Evolutionary conservation across 2,113 vertebrate genomes (phyloP).

Genomic region (Percina caprodes): DNA sequence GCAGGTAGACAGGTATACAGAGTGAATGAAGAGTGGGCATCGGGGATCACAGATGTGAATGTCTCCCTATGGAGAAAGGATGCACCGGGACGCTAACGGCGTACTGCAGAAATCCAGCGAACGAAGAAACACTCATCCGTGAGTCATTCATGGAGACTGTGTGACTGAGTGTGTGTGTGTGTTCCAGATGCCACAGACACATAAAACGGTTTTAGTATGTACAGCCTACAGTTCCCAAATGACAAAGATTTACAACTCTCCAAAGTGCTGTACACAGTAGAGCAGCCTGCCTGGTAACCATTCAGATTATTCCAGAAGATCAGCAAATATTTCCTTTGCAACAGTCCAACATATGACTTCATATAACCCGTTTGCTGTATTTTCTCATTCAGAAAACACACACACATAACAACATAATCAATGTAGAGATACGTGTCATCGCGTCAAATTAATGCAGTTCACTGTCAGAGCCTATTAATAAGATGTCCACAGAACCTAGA

Average conservation of each 20-base stretch:
- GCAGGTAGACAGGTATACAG: conserved; percentile 9
- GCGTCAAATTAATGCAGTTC: conserved; percentile 30
- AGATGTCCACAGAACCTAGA: conserved; percentile 23
- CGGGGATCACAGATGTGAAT: conserved; percentile 44
- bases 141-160: conserved; percentile 55
- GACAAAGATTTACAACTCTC: conserved; percentile 69
- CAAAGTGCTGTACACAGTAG: conserved; percentile 47
- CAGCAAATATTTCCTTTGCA: conserved; percentile 63
- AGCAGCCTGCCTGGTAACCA: conserved; percentile 52
- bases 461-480: conserved; percentile 36
- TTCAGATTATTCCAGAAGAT: conserved; percentile 55
- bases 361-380: conserved; percentile 37
- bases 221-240: conserved; percentile 46
- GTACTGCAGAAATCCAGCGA: conserved; percentile 23
- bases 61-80: conserved; percentile 37
- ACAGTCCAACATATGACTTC: conserved; percentile 66
- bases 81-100: conserved; percentile 36
- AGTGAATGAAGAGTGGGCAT: conserved; percentile 31
- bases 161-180: conserved; percentile 52
- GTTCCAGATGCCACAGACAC: conserved; percentile 62
- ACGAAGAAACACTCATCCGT: conserved; percentile 36
- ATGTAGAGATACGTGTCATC: conserved; percentile 40
- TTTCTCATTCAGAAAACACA: conserved; percentile 55
- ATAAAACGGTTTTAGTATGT: conserved; percentile 41
- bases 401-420: conserved; percentile 33